Evolutionary conservation across 2,888 invertebrate species (phyloP), one percentile per base, ranked within the genome.

Genomic region (Hydriomena furcata): DNA sequence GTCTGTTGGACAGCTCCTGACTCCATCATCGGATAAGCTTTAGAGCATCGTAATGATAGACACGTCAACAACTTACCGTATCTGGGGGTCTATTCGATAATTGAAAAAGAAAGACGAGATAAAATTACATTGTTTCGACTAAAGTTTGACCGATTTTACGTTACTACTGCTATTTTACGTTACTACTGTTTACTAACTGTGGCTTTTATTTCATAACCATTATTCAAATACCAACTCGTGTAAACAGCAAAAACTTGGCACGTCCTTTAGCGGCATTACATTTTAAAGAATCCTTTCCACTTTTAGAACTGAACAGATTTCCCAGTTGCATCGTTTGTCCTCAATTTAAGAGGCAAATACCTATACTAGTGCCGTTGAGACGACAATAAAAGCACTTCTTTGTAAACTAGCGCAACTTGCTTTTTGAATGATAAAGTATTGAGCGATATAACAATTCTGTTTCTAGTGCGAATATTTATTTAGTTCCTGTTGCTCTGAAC

Each of bases 261-360:
- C 45, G 21, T 53, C 37, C 38, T 46, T 46, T 60, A 58, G 55
- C 55, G 31, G 47, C 49, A 52, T 63, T 54, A 44, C 56, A 61
- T 46, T 61, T 61, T 55, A 52, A 51, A 56, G 59, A 56, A 61
- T 58, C 60, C 54, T 65, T 65, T 65, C 56, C 58, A 59, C 65
- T 66, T 64, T 71, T 54, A 61, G 56, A 52, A 58, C 37, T 45
- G 60, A 66, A 66, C 61, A 79, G 79, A 82, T 81, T 82, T 82
- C 80, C 81, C 80, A 73, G 71, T 62, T 65, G 81, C 68, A 66
- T 73, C 76, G 76, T 82, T 77, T 73, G 69, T 77, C 68, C 66
- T 57, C 66, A 63, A 67, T 75, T 75, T 73, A 72, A 73, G 71
- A 71, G 51, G 67, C 66, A 73, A 76, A 73, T 70, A 73, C 60